phyloP scores from a whole-genome alignment of 2,888 invertebrate species.

The Acanthopleura granulata region DNA sequence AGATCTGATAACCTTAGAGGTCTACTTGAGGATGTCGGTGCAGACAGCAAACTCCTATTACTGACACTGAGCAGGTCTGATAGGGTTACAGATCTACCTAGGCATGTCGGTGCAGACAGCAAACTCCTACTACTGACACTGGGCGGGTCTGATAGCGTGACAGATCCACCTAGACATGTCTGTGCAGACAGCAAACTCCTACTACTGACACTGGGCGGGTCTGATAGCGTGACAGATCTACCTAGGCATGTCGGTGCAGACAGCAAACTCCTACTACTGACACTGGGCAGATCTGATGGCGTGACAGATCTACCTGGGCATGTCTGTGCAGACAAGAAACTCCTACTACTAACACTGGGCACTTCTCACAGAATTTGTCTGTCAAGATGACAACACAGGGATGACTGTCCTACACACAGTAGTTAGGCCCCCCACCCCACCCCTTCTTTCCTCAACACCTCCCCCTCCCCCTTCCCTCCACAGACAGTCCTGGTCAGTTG shows the following conservation, averaged over 20 bases:
- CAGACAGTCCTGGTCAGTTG: no score
- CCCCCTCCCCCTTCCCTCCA: no score
- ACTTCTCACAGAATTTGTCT: no score
- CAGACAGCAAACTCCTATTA: conserved; percentile 40
- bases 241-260: conserved; percentile 50
- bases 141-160: conserved; percentile 57
- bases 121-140: conserved; percentile 58
- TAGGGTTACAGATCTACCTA: conserved; percentile 63
- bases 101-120: conserved; percentile 43
- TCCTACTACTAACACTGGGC: conserved; percentile 51
- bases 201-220: conserved; percentile 62
- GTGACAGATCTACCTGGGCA: conserved; percentile 63
- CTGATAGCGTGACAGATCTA: conserved; percentile 63
- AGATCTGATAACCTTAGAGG: conserved; percentile 60
- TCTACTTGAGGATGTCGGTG: conserved; percentile 59
- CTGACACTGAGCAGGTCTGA: conserved; percentile 61
- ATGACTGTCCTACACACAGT: no score
- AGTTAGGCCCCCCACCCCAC: no score
- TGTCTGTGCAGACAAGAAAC: conserved; percentile 33
- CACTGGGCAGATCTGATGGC: conserved; percentile 58
- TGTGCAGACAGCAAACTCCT: conserved; percentile 30
- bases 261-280: conserved; percentile 54
- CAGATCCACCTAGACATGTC: conserved; percentile 64
- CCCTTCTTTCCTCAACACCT: no score
- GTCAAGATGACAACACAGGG: no score